Percentiles rank a stretch among this genome's conserved stretches.
Evolutionary conservation across 1,140 invertebrate species (phyloP).

Genomic region (Drosophila kikkawai): DNA sequence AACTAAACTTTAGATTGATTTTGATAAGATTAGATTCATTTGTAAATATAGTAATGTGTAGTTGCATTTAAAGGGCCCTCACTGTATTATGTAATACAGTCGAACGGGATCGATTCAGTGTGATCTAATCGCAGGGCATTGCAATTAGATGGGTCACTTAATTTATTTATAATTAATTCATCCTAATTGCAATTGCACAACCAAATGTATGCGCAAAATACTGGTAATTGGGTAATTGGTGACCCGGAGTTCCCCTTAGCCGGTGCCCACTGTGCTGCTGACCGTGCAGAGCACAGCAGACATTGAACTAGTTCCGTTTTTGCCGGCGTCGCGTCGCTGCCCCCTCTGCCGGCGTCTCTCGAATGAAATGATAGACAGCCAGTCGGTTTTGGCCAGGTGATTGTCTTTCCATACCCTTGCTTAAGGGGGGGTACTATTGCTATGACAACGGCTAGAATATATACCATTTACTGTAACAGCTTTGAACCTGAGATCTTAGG

Average conservation of each 20-base stretch:
- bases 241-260: neutral
- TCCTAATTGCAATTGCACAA: conserved; percentile 12
- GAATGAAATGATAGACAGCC: conserved; percentile 30
- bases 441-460: neutral
- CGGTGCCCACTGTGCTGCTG: conserved; percentile 35
- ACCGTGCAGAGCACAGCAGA: conserved; percentile 38
- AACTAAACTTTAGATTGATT: neutral
- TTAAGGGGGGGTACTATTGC: neutral
- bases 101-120: neutral
- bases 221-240: neutral
- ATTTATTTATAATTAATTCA: conserved; percentile 28
- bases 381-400: conserved; percentile 18
- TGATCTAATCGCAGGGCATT: conserved; percentile 10
- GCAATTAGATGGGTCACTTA: conserved; percentile 22
- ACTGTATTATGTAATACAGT: neutral
- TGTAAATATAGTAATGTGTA: no score
- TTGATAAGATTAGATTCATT: neutral
- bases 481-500: neutral
- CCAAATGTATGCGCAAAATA: neutral
- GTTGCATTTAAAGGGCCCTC: no score
- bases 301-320: conserved; percentile 75
- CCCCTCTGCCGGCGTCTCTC: neutral
- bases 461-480: neutral
- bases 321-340: conserved; percentile 19
- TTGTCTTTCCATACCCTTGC: conserved; percentile 9